Evolutionary conservation across 2,888 invertebrate species (phyloP).

Genomic region (Volucella inflata): DNA sequence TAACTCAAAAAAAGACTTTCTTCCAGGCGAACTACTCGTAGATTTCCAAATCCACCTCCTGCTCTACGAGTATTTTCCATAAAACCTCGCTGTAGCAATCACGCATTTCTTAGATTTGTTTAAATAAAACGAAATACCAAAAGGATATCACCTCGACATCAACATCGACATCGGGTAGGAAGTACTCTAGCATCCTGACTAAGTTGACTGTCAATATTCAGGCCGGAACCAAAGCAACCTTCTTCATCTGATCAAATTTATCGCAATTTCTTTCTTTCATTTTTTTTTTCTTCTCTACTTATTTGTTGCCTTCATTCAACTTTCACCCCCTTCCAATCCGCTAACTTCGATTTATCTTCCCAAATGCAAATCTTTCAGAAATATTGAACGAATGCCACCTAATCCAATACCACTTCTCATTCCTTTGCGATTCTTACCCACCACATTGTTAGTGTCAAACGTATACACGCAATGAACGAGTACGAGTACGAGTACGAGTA

Average conservation of each 20-base stretch:
- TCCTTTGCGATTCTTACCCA: constrained; percentile 49
- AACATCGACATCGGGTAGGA: constrained; percentile 45
- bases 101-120: constrained; percentile 1
- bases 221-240: constrained; percentile 53
- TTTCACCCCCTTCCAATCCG: neutral
- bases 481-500: neutral
- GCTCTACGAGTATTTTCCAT: no score
- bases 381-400: constrained; percentile 57
- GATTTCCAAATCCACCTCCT: no score
- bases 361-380: constrained; percentile 55
- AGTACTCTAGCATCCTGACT: constrained; percentile 61
- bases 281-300: neutral
- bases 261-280: constrained; percentile 48
- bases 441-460: constrained; percentile 6
- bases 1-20: no score
- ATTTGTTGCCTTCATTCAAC: neutral
- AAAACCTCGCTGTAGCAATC: neutral
- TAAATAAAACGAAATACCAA: constrained; percentile 44
- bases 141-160: constrained; percentile 52
- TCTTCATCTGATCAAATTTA: constrained; percentile 50
- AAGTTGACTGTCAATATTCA: constrained; percentile 56
- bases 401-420: constrained; percentile 44
- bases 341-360: neutral
- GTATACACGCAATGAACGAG: constrained; percentile 13
- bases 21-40: no score